Evolutionary conservation across 1,140 invertebrate genomes (phyloP), one percentile per base, ranked within the genome.

Genomic region (Hylyphantes graminicola): DNA sequence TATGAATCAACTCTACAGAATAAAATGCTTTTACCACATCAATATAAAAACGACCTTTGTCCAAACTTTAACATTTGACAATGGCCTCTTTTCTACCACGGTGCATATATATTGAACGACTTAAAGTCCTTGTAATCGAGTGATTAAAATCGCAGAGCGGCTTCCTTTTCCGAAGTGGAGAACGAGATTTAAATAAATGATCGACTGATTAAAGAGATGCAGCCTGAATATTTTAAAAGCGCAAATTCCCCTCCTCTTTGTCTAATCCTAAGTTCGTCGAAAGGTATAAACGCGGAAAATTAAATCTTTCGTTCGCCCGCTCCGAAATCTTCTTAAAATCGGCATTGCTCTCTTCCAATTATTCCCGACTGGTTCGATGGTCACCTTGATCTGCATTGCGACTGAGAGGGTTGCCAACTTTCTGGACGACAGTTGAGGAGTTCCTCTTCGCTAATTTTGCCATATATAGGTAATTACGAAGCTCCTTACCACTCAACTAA

Each of bases 151-250:
- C 65, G 35, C 0, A 12, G 6, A n/a, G 10, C 51, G 63, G 51
- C 21, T 19, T 61, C 54, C 35, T 59, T 76, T 76, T 64, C 48
- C n/a, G 50, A 13, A 59, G 7, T 8, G 48, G 21, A 7, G 55
- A 50, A 67, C 19, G 67, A 80, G 74, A 65, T 80, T 80, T 80
- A 70, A 80, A 80, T 80, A 80, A 80, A 80, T 80, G 67, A 80
- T 80, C 65, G 61, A 50, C 53, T 80, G 65, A 80, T 80, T 80
- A 80, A 50, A 54, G 77, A 80, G 63, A 59, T 72, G 77, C 64
- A 21, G n/a, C 17, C 70, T 64, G 70, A 80, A 70, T 70, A 70
- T 80, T 80, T 64, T 70, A 64, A 61, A 80, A 50, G 59, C 17
- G 53, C 21, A 15, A 48, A 78, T 35, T 70, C n/a, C 77, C 7